Evolutionary conservation across 2,797 vertebrate species (phyloP).

Genomic region (Carcharodon carcharias): DNA sequence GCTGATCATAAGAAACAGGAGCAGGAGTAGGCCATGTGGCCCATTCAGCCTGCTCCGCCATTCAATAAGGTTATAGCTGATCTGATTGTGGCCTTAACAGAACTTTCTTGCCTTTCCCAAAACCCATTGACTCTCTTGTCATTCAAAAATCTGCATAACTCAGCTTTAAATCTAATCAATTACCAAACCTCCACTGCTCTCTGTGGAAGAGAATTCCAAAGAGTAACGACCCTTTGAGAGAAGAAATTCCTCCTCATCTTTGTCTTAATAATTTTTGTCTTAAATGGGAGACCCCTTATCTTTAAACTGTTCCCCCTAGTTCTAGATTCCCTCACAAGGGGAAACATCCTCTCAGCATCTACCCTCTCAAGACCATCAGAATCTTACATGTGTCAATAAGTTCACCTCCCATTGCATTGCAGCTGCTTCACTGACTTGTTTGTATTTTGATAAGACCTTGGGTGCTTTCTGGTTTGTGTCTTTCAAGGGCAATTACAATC

Average conservation of each 20-base stretch:
- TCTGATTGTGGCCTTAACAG: too few species aligned
- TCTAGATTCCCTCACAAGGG: neutral
- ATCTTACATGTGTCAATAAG: neutral
- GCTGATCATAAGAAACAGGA: neutral
- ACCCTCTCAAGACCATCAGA: neutral
- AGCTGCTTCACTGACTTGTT: conserved; percentile 50
- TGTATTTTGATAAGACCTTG: conserved; percentile 65
- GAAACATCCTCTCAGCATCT: neutral
- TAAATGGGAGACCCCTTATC: neutral
- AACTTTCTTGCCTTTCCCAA: neutral
- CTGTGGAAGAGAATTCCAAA: neutral
- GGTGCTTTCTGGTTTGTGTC: conserved; percentile 68
- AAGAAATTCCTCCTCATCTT: neutral
- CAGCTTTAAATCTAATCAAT: neutral
- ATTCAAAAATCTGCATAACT: neutral
- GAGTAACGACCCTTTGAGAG: too few species aligned
- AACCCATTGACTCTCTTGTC: neutral
- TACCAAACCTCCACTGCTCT: neutral
- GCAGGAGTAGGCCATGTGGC: neutral
- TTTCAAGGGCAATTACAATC: conserved; percentile 67
- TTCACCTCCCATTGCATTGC: neutral
- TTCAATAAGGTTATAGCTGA: too few species aligned
- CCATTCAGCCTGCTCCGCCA: too few species aligned
- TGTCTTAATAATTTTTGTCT: too few species aligned
- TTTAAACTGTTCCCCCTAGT: neutral